Evolutionary conservation across 2,888 invertebrate genomes (phyloP), one percentile per base, ranked within the genome.

Genomic region (Luperina testacea): DNA sequence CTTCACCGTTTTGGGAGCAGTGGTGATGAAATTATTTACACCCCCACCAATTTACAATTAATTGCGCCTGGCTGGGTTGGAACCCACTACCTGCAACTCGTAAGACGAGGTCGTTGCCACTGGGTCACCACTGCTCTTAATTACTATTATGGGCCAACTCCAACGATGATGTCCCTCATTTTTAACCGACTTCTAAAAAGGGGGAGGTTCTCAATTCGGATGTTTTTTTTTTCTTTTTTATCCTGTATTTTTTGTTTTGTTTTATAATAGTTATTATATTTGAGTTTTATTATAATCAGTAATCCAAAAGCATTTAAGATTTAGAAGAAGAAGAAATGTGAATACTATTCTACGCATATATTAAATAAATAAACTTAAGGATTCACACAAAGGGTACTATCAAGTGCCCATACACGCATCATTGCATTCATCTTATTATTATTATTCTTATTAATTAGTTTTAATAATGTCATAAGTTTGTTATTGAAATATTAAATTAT

Each of bases 391-490:
- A 32, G 64, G 42, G 11, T 81, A 69, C n/a, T 0, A 3, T 24
- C 81, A 87, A 61, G n/a, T 77, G 1, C 20, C 5, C 73, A 70
- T n/a, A 5, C 73, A 78, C 0, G 24, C 75, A 51, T 53, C 24
- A 42, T 65, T 9, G 3, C 20, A 42, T 38, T 77, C 13, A 67
- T 32, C 4, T 48, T 63, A 61, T 27, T 38, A 24, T 71, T n/a
- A n/a, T n/a, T n/a, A n/a, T n/a, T n/a, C n/a, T n/a, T n/a, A n/a
- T n/a, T n/a, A n/a, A n/a, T n/a, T n/a, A 87, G 42, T 68, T 70
- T 24, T 13, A 79, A 78, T 72, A 85, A 72, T 63, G 51, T 87
- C 78, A 80, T 78, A 80, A 81, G 77, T 80, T 80, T 75, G 48
- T 15, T 72, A 64, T 77, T 71, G 15, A 75, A 87, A 78, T 75